Conservation (phyloP, 1,140 invertebrate species). For the Monomorium pharaonis region DNA sequence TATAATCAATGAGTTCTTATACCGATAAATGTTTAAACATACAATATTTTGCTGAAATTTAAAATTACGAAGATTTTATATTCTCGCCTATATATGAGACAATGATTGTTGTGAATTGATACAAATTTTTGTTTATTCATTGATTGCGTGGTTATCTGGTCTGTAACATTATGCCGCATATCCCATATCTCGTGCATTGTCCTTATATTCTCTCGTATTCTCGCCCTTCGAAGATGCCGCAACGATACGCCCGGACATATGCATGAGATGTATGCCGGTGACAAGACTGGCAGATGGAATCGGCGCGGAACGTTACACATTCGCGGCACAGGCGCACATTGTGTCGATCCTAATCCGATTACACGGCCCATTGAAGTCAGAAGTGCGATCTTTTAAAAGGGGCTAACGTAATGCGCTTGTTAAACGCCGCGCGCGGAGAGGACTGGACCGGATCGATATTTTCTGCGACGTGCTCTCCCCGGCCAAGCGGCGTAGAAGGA, state of each 20-base stretch:
- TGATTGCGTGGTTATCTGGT: not conserved
- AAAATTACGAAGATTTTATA: too few relatives aligned
- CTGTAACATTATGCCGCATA: not conserved
- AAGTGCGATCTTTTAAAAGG: conserved; percentile 84
- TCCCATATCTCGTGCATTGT: not conserved
- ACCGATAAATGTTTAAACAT: too few relatives aligned
- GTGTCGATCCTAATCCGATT: conserved; percentile 84
- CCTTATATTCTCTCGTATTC: not conserved
- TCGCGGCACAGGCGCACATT: conserved; percentile 69
- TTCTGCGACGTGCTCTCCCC: conserved; percentile 69
- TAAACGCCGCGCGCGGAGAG: conserved; percentile 73
- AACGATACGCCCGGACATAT: conserved; percentile 30
- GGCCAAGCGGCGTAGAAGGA: conserved; percentile 40
- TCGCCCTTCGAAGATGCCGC: not conserved
- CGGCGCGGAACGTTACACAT: conserved; percentile 74
- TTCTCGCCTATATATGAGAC: too few relatives aligned
- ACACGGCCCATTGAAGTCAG: conserved; percentile 84
- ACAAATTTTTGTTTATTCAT: too few relatives aligned
- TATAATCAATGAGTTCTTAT: too few relatives aligned
- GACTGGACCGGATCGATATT: conserved; percentile 78
- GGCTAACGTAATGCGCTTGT: conserved; percentile 80
- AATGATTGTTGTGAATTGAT: too few relatives aligned
- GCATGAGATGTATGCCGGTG: conserved; percentile 52
- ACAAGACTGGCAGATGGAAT: conserved; percentile 79
- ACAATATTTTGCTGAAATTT: too few relatives aligned